Base-by-base conservation (phyloP, 2,888 invertebrate species). In the Lycocerus yunnanus region DNA sequence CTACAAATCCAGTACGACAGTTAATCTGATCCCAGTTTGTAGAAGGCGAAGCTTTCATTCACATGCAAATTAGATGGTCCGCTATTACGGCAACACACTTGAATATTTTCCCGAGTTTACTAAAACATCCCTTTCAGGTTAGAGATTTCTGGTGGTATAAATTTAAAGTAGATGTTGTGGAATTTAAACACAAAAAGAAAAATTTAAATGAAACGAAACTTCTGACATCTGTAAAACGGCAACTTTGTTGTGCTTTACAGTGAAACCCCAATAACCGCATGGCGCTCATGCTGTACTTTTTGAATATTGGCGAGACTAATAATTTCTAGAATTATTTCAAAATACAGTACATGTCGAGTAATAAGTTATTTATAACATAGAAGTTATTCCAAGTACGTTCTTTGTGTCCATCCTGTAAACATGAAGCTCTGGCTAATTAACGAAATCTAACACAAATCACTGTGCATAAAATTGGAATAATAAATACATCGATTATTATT, bases 51-150 rank as follows among this genome's bases (percentile, higher is more conserved):
- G 20, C 63, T 63, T 68, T 73, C 73, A 73, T 73, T 73, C 69
- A 73, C 58, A 73, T 73, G 73, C 65, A 73, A 73, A 73, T 73
- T 65, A 73, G 69, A 69, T 73, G 66, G 65, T 27, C 69, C 58
- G 68, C 66, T 73, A 58, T 59, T 66, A 66, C 68, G 66, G 27
- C 67, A 16, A 63, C 61, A 27, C 60, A 68, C 27, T 27, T 43
- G 72, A 71, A 71, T 71, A 58, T 24, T 71, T 58, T 20, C 27
- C 58, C 58, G 58, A 66, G 58, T 71, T 71, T 71, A 71, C 71
- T 59, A 63, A 71, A 71, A 71, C 58, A 71, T 71, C 66, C 71
- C 66, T 66, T 71, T 71, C 15, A 66, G 27, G 24, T 15, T 27
- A 60, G 15, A 21, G 68, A 11, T 58, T 59, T 18, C 60, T 68